phyloP scores from a whole-genome alignment of 2,113 vertebrate genomes.

The Heptranchias perlo region DNA sequence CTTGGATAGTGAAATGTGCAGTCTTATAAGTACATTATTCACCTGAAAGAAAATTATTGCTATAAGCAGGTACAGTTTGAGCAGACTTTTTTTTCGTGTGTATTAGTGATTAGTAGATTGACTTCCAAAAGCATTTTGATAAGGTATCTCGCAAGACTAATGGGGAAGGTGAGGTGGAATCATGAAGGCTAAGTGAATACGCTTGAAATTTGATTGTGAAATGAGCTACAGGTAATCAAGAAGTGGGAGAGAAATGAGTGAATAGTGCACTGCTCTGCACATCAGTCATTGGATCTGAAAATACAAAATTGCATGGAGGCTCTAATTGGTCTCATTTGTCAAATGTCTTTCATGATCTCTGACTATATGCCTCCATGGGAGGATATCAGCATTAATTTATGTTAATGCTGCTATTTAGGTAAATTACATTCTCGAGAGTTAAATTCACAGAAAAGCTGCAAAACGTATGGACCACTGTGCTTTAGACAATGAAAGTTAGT shows the following conservation, averaged over 20 bases:
- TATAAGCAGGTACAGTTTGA: neutral
- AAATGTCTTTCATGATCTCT: neutral
- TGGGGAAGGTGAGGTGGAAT: neutral
- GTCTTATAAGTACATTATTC: neutral
- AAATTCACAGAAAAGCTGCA: neutral
- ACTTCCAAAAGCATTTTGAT: neutral
- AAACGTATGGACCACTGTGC: too few species aligned
- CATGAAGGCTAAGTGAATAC: neutral
- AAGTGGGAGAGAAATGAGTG: neutral
- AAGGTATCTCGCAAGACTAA: neutral
- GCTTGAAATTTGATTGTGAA: neutral
- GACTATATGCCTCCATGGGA: neutral
- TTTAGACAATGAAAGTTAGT: too few species aligned
- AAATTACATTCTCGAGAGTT: neutral
- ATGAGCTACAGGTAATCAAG: neutral
- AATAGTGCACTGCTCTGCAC: neutral
- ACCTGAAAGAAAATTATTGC: neutral
- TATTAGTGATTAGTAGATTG: neutral
- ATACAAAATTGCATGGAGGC: neutral
- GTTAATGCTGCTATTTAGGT: neutral
- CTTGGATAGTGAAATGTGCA: neutral
- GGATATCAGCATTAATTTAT: neutral
- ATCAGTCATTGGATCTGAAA: neutral
- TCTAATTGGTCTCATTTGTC: neutral
- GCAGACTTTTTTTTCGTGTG: neutral